Conservation (phyloP, 2,888 invertebrate species). For the Heteromurus nitidus region DNA sequence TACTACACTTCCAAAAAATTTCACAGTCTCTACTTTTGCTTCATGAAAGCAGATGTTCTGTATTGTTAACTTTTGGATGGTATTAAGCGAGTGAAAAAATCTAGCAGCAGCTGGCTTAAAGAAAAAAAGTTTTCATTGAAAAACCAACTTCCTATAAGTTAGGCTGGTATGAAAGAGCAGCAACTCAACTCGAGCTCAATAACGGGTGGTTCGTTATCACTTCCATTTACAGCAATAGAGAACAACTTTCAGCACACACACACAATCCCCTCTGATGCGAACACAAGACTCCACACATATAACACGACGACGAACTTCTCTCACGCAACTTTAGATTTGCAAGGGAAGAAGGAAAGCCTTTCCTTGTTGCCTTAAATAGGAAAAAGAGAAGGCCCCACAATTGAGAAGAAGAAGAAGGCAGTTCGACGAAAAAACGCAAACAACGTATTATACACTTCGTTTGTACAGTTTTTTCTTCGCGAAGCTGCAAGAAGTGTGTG, state of each 20-base stretch:
- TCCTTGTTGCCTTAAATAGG: constrained; percentile 19
- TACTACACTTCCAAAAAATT: constrained; percentile 35
- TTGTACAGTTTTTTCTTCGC: background rate
- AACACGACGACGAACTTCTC: constrained; percentile 11
- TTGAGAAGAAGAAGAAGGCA: constrained; percentile 5
- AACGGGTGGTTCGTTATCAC: constrained; percentile 54
- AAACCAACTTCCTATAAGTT: constrained; percentile 15
- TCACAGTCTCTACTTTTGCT: constrained; percentile 32
- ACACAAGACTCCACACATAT: background rate
- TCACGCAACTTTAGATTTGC: constrained; percentile 33
- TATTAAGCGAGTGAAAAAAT: no score
- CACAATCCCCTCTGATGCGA: constrained; percentile 15
- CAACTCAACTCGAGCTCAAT: constrained; percentile 1
- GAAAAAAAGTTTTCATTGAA: constrained; percentile 22
- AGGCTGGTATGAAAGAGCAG: background rate
- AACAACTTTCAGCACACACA: constrained; percentile 44
- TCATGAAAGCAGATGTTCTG: constrained; percentile 54
- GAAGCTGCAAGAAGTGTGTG: background rate
- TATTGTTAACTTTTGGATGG: constrained; percentile 23
- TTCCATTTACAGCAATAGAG: constrained; percentile 47
- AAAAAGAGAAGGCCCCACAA: constrained; percentile 7
- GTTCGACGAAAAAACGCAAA: constrained; percentile 12
- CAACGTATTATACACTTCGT: constrained; percentile 4
- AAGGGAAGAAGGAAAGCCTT: constrained; percentile 8
- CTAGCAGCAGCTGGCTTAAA: constrained; percentile 24